These are phyloP conservation scores for Myotis vivesi DNA, from an alignment of 2,797 vertebrate species.

Conservation along the genomic window DNA sequence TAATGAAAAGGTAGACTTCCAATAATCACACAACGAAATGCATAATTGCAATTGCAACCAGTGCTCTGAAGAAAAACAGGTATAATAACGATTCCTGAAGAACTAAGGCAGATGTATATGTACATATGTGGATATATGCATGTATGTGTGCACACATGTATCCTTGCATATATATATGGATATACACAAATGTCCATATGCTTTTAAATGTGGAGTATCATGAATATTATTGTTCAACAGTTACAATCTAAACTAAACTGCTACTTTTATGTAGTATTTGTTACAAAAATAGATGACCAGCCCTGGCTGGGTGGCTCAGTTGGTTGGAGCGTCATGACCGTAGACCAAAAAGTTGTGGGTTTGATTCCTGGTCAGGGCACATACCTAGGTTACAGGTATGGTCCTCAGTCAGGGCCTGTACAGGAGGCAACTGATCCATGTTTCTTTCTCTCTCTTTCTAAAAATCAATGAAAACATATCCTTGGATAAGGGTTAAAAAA, in stretches of 20 bases:
- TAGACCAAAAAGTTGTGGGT: not conserved
- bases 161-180: not conserved
- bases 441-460: not conserved
- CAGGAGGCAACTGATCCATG: not conserved
- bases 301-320: not conserved
- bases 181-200: not conserved
- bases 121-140: not conserved
- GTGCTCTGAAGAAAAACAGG: not conserved
- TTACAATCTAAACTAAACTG: not conserved
- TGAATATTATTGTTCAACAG: constrained; percentile 17
- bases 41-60: not conserved
- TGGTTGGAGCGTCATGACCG: not conserved
- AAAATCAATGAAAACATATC: not conserved
- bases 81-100: not conserved
- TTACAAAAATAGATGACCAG: not conserved
- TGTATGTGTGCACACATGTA: not conserved
- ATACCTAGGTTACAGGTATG: not conserved
- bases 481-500: not conserved
- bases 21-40: not conserved
- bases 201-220: not conserved
- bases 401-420: not conserved
- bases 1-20: not conserved
- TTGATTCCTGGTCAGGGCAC: not conserved
- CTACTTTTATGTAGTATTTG: not conserved
- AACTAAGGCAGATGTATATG: not conserved